Conservation (phyloP, 2,888 invertebrate genomes). For the Drosophila sordidula region DNA sequence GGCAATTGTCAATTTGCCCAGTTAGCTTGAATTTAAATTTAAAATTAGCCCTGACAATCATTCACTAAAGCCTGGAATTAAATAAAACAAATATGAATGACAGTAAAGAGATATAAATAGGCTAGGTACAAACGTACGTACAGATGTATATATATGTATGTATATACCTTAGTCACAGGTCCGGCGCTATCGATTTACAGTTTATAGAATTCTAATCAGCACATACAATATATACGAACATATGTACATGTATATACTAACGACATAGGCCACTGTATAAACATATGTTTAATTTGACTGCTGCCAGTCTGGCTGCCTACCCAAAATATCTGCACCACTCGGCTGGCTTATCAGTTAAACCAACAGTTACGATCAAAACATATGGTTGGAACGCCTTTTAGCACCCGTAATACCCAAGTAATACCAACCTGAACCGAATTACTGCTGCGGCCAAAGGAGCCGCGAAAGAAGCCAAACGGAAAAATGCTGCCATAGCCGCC, state of each 20-base stretch:
- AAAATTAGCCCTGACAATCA: neutral
- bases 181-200: constrained; percentile 36
- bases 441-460: constrained; percentile 73
- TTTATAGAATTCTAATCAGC: constrained; percentile 49
- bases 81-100: neutral
- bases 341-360: constrained; percentile 39
- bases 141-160: neutral
- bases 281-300: constrained; percentile 28
- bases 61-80: neutral
- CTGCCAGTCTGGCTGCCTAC: constrained; percentile 32
- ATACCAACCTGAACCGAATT: constrained; percentile 82
- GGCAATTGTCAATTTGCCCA: neutral
- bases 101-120: constrained; percentile 8
- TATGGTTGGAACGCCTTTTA: constrained; percentile 28
- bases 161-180: constrained; percentile 9
- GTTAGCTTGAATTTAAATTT: neutral
- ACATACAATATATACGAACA: constrained; percentile 4
- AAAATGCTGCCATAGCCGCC: constrained; percentile 83
- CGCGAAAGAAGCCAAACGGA: constrained; percentile 83
- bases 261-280: neutral
- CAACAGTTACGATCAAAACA: constrained; percentile 33
- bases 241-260: neutral
- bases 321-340: constrained; percentile 10
- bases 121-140: neutral
- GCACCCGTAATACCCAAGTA: neutral